Evolutionary conservation across 2,888 invertebrate species (phyloP), one percentile per base, ranked within the genome.

Genomic region (Congeria kusceri): DNA sequence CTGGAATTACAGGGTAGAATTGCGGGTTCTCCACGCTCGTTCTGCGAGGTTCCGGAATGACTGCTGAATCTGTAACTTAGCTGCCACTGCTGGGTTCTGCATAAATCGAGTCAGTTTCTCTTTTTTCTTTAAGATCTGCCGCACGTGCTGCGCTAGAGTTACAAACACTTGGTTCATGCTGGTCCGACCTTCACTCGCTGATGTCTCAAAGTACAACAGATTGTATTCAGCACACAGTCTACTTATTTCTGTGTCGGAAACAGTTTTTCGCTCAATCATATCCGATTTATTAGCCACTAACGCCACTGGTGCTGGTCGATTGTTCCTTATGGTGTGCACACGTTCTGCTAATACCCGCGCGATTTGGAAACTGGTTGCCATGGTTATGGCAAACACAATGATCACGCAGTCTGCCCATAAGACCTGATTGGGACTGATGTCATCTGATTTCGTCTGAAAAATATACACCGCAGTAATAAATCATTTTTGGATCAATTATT

Each of bases 401-500:
- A 91, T 77, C 32, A 91, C 85, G 25, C 89, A 90, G 61, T 91
- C 91, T 1, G 90, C 91, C 91, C 91, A 91, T 15, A 79, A 63
- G 25, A 91, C 81, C 56, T 89, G 87, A 27, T 90, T 88, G n/a
- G 53, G 46, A 49, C 65, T 77, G n/a, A 83, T 65, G 57, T 77
- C 79, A 28, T 62, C 74, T 44, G 58, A 39, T 18, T 23, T 61
- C 4, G 5, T 59, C 80, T 81, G 56, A 58, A 69, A 68, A 15
- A 27, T 47, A 70, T 46, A 27, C n/a, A n/a, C n/a, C n/a, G n/a
- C n/a, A n/a, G n/a, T n/a, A n/a, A n/a, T n/a, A n/a, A 25, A 57
- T 25, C 20, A 66, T 23, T 25, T 25, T 11, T 20, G 25, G 9
- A 58, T 58, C 15, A 11, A 11, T 59, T 59, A n/a, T n/a, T n/a